Conservation (phyloP, 1,140 invertebrate species). For the Trichonephila clavipes region DNA sequence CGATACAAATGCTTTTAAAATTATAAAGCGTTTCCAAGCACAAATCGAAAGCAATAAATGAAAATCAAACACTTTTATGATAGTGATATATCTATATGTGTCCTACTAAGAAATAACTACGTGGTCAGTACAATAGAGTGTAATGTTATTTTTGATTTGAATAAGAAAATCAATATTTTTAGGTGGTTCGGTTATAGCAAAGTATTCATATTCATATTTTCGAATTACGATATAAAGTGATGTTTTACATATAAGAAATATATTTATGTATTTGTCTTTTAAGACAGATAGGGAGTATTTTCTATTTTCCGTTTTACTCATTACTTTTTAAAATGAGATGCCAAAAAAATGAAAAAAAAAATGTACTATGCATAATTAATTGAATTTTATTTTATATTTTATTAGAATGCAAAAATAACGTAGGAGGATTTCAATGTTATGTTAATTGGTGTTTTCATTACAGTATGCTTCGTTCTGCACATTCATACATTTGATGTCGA, state of each 20-base stretch:
- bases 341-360: not conserved
- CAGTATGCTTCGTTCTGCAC: not conserved
- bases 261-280: not conserved
- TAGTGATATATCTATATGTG: not conserved
- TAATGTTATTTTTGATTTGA: not conserved
- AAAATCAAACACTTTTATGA: slow-evolving; percentile 9
- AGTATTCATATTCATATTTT: not conserved
- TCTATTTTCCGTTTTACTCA: not conserved
- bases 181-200: not conserved
- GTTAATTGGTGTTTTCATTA: not conserved
- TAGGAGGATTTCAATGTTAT: not conserved
- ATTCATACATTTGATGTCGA: not conserved
- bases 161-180: not conserved
- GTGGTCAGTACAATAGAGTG: not conserved
- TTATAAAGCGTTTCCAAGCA: not conserved
- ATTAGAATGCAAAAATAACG: not conserved
- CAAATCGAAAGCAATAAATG: not conserved
- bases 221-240: not conserved
- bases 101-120: not conserved
- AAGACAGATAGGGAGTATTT: not conserved
- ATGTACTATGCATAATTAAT: not conserved
- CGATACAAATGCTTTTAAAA: not conserved
- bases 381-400: not conserved
- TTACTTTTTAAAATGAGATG: not conserved
- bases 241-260: not conserved